These are phyloP conservation scores for Rhynchomys soricoides DNA, from an alignment of 2,113 vertebrate species.

Conservation along the genomic window DNA sequence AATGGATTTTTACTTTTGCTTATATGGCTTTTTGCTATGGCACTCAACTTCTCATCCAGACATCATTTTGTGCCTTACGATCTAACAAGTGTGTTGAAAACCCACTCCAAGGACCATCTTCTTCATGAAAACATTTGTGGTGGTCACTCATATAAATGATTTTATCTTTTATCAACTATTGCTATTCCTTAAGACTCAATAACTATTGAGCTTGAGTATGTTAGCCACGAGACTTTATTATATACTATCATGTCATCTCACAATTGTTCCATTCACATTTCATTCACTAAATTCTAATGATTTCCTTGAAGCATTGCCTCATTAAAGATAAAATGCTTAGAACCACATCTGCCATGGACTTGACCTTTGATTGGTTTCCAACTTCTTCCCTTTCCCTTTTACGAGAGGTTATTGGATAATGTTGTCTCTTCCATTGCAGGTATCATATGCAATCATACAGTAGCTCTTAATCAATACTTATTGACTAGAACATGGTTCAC, in stretches of 20 bases:
- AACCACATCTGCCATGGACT: not conserved
- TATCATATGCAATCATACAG: not conserved
- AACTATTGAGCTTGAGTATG: not conserved
- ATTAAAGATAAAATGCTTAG: conserved; percentile 13
- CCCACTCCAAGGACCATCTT: not conserved
- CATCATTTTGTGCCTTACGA: not conserved
- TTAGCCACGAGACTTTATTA: not conserved
- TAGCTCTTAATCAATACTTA: conserved; percentile 57
- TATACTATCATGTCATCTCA: not conserved
- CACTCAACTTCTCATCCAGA: not conserved
- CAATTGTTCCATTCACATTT: conserved; percentile 16
- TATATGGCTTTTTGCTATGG: not conserved
- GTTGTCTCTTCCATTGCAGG: not conserved
- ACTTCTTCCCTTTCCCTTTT: conserved; percentile 4
- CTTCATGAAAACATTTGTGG: not conserved
- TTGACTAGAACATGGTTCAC: conserved; percentile 43
- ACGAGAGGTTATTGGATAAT: not conserved
- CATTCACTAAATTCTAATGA: conserved; percentile 22
- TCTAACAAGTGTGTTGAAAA: not conserved
- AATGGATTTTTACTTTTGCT: conserved; percentile 31
- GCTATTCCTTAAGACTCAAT: not conserved
- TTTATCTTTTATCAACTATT: not conserved
- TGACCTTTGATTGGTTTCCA: not conserved
- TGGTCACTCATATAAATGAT: not conserved
- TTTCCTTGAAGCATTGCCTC: not conserved